phyloP scores from a whole-genome alignment of 2,113 vertebrate species.

The Dipodomys spectabilis region DNA sequence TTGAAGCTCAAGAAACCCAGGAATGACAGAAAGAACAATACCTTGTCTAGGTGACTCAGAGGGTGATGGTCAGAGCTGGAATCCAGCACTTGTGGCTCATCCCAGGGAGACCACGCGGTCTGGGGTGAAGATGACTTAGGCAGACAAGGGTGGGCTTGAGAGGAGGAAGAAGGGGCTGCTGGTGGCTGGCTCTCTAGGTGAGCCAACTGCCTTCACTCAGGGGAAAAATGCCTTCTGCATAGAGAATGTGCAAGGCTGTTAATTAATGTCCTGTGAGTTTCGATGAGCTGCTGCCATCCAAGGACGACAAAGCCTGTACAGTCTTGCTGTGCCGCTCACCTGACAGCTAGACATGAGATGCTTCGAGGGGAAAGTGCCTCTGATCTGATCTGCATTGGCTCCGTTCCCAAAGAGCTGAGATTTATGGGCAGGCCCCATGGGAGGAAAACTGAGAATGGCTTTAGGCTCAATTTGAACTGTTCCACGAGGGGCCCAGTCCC shows the following conservation, averaged over 20 bases:
- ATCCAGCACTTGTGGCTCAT: neutral
- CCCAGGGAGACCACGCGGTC: no score
- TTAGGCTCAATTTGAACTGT: constrained; percentile 39
- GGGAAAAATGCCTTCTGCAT: neutral
- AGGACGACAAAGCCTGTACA: constrained; percentile 23
- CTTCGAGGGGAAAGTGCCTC: constrained; percentile 66
- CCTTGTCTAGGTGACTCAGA: neutral
- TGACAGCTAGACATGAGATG: constrained; percentile 48
- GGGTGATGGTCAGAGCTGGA: neutral
- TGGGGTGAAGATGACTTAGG: neutral
- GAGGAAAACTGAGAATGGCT: constrained; percentile 30
- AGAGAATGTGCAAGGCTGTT: neutral
- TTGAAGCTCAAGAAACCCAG: neutral
- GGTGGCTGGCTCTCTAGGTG: neutral
- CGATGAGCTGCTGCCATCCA: neutral
- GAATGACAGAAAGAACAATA: neutral
- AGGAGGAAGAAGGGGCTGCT: neutral
- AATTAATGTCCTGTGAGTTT: neutral
- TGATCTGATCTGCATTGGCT: constrained; percentile 72
- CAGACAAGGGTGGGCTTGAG: neutral
- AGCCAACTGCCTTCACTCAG: neutral
- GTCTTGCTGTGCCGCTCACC: constrained; percentile 61
- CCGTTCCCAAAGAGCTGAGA: constrained; percentile 70
- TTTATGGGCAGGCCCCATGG: constrained; percentile 63
- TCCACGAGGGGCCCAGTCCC: neutral